Evolutionary conservation across 2,113 vertebrate genomes (phyloP), one percentile per base, ranked within the genome.

Genomic region (Cettia cetti): DNA sequence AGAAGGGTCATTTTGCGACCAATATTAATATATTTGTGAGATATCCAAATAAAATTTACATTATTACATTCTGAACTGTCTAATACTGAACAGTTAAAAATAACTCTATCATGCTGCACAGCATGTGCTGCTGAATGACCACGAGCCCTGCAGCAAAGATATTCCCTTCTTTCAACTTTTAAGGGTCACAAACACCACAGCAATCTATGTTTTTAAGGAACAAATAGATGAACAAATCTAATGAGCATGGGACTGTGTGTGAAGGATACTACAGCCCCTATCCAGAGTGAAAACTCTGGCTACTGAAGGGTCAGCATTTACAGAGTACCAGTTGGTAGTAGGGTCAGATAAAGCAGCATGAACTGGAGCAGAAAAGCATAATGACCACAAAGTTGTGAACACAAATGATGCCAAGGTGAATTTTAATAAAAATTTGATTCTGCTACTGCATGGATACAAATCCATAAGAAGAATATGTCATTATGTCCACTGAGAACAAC

Each of bases 371-470:
- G 49, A 82, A 65, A 65, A 82, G 45, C 56, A 16, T 44, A 94
- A 92, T 64, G 53, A 95, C 57, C 85, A 96, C 64, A 0, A 92
- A 75, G 15, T 6, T 75, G 31, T 68, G 31, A 89, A 66, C 57
- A 61, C 20, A 90, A 88, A 45, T 75, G 64, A 94, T 96, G 94
- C 93, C 77, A 93, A 80, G 11, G 23, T 63, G 37, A 84, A 90
- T 80, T 97, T 97, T 97, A 97, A 96, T 97, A 81, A 44, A 84
- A 92, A 82, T 37, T 68, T 92, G 59, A 39, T 91, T 90, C 56
- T 81, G 49, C 27, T 76, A 91, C 12, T 83, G 31, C 72, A 82
- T 18, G 20, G 40, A 78, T 72, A 68, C 26, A 91, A 78, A 91
- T 89, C 42, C 3, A 0, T 42, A 78, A 59, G 53, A 90, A 92